Percentiles rank a stretch among this genome's conserved stretches.
Evolutionary conservation across 2,888 invertebrate species (phyloP).

Genomic region (Notocelia uddmanniana): DNA sequence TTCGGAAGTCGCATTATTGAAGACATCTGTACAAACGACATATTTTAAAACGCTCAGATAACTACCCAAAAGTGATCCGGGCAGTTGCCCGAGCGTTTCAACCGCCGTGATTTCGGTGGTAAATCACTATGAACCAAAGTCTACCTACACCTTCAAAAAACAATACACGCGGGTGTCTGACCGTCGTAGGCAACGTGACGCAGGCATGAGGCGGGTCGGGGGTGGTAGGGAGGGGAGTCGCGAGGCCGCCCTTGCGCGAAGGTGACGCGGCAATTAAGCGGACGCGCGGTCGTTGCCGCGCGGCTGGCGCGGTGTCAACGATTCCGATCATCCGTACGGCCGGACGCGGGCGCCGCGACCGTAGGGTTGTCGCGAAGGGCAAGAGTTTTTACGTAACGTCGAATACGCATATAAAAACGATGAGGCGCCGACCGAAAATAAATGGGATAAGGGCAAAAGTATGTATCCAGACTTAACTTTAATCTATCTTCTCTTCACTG

Average conservation of each 20-base stretch:
- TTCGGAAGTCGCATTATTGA: too few relatives aligned
- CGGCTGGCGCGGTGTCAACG: conserved; percentile 81
- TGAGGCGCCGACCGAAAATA: neutral
- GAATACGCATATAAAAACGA: neutral
- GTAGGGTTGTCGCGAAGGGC: conserved; percentile 49
- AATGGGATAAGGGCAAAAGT: neutral
- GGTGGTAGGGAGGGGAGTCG: conserved; percentile 48
- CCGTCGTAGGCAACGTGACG: conserved; percentile 67
- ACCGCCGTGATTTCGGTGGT: too few relatives aligned
- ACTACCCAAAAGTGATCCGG: too few relatives aligned
- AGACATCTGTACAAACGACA: too few relatives aligned
- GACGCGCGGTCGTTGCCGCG: conserved; percentile 80
- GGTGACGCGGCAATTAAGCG: conserved; percentile 82
- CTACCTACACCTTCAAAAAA: conserved; percentile 24
- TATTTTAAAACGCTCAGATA: too few relatives aligned
- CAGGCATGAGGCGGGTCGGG: conserved; percentile 55
- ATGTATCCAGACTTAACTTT: neutral
- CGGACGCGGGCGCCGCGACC: conserved; percentile 64
- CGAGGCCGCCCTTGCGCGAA: conserved; percentile 74
- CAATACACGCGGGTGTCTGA: conserved; percentile 39
- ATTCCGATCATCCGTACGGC: conserved; percentile 76
- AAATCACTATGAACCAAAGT: conserved; percentile 1
- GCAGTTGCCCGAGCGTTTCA: too few relatives aligned
- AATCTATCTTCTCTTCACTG: neutral
- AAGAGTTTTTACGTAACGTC: neutral